These are phyloP conservation scores for Holacanthella duospinosa DNA, from an alignment of 2,888 invertebrate genomes.

Conservation along the genomic window DNA sequence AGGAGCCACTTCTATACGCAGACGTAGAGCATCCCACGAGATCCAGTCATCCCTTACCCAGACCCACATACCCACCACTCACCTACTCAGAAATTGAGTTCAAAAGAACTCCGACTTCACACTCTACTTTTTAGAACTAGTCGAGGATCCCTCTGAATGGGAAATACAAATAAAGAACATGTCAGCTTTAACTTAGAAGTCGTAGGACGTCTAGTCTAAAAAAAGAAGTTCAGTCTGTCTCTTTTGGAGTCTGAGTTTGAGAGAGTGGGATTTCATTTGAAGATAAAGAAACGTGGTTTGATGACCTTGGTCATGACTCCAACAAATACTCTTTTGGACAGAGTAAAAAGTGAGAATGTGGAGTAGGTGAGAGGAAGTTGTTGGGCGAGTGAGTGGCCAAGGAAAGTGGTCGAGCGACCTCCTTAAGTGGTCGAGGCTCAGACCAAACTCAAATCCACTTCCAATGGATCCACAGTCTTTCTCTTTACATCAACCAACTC, in stretches of 20 bases:
- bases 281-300: no score
- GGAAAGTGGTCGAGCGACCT: slow-evolving; percentile 3
- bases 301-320: no score
- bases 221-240: no score
- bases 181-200: no score
- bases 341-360: no score
- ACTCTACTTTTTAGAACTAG: no score
- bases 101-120: slow-evolving; percentile 14
- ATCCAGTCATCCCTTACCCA: not conserved
- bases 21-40: not conserved
- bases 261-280: no score
- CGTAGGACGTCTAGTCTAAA: no score
- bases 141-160: no score
- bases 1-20: slow-evolving; percentile 1
- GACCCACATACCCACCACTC: slow-evolving; percentile 8
- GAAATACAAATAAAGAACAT: no score
- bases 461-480: not conserved
- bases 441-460: not conserved
- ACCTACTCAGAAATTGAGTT: slow-evolving; percentile 34
- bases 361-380: not conserved
- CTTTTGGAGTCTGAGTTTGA: no score
- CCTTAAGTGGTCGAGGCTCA: not conserved
- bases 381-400: not conserved
- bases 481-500: not conserved
- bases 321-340: no score